Base-by-base conservation (phyloP, 2,113 vertebrate genomes). In the Centropus unirufus region DNA sequence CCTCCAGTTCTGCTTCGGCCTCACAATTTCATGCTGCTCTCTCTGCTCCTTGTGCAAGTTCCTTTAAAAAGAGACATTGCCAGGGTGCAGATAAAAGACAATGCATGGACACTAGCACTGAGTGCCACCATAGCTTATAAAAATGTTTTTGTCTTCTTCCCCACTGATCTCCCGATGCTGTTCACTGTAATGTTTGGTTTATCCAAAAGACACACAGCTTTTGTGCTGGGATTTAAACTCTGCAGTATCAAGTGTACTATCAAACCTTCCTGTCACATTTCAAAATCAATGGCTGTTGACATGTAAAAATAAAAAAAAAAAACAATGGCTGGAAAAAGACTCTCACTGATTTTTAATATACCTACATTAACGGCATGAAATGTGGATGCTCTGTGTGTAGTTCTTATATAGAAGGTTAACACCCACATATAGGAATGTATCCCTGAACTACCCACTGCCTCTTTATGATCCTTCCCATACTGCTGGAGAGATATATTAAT, bases 241-340 rank as follows among this genome's bases (percentile, higher is more conserved):
- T 46, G 42, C 15, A 18, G 32, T n/a, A 29, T 62, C 52, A 81
- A 89, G 30, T 4, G 19, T 92, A 61, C 40, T 61, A 51, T 17
- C n/a, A 89, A 88, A 51, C 44, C 21, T 42, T 83, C 70, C 47
- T 77, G 83, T 89, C 83, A 16, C 8, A 16, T 81, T 92, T 91
- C 51, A 64, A 88, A 91, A 36, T 44, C 39, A 62, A 8, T 52
- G 70, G 74, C 85, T 87, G 23, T 83, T 70, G 30, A 39, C 61
- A 58, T 30, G 64, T 90, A 66, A 95, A 93, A 96, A 93, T 91
- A 96, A 96, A 92, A 36, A 36, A 36, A 36, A 36, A 36, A 89
- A 93, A 72, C 85, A 93, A 83, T 86, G 64, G 64, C 59, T 96
- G 34, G 92, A 93, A 89, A 89, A 87, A 70, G 83, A 21, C 82